Conservation (phyloP, 2,797 vertebrate genomes). For the Tolypeutes matacus region DNA sequence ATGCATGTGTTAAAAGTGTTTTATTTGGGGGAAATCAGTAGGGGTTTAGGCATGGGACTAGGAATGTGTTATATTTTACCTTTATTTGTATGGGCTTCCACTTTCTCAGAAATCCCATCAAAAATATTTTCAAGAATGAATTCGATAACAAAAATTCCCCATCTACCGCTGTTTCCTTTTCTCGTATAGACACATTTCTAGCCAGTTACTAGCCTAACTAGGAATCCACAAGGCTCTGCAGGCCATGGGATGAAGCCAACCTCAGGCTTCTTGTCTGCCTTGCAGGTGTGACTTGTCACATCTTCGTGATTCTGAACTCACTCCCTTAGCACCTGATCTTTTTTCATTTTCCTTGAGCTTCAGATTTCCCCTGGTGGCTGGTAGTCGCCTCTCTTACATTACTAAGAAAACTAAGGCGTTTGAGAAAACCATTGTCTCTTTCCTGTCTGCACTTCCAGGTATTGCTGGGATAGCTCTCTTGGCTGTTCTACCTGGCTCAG, state of each 20-base stretch:
- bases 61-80: not conserved
- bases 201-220: not conserved
- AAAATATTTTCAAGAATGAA: not conserved
- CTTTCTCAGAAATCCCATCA: not conserved
- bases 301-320: not conserved
- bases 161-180: not conserved
- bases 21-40: not conserved
- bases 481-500: not conserved
- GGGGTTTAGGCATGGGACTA: not conserved
- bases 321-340: not conserved
- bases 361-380: not conserved
- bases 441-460: not conserved
- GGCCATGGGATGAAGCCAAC: too few relatives aligned
- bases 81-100: not conserved
- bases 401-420: not conserved
- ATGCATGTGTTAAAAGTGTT: not conserved
- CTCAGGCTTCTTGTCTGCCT: not conserved
- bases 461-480: not conserved
- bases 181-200: not conserved
- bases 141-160: not conserved
- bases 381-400: not conserved
- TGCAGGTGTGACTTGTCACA: not conserved
- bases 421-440: not conserved
- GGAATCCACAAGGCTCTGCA: not conserved
- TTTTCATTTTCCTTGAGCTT: not conserved